These are phyloP conservation scores for Delia radicum DNA, from an alignment of 1,140 invertebrate species.

Conservation along the genomic window DNA sequence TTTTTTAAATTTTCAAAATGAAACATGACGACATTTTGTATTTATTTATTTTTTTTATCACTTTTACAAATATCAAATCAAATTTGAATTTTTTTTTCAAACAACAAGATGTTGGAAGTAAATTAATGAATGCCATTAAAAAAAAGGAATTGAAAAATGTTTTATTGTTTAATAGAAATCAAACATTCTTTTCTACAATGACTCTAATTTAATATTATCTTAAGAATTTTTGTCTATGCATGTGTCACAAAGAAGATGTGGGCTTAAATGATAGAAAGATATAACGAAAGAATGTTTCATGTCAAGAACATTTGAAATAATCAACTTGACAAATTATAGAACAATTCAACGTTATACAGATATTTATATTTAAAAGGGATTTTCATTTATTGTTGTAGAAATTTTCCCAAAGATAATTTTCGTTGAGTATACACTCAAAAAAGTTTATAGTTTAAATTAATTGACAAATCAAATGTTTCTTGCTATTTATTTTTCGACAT, in stretches of 20 bases:
- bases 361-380: neutral
- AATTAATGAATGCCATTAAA: neutral
- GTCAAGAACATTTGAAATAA: constrained; percentile 29
- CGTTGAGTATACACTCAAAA: no score
- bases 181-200: neutral
- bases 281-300: constrained; percentile 21
- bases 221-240: neutral
- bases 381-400: neutral
- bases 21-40: neutral
- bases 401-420: no score
- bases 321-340: constrained; percentile 31
- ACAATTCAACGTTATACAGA: constrained; percentile 26
- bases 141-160: neutral
- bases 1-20: neutral
- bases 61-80: neutral
- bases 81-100: neutral
- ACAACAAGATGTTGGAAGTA: neutral
- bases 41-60: neutral
- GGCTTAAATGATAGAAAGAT: neutral
- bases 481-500: no score
- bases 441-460: no score
- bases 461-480: no score
- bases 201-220: constrained; percentile 10
- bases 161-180: neutral
- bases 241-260: neutral